These are phyloP conservation scores for Amblyteles armatorius DNA, from an alignment of 2,888 invertebrate species.

Conservation along the genomic window DNA sequence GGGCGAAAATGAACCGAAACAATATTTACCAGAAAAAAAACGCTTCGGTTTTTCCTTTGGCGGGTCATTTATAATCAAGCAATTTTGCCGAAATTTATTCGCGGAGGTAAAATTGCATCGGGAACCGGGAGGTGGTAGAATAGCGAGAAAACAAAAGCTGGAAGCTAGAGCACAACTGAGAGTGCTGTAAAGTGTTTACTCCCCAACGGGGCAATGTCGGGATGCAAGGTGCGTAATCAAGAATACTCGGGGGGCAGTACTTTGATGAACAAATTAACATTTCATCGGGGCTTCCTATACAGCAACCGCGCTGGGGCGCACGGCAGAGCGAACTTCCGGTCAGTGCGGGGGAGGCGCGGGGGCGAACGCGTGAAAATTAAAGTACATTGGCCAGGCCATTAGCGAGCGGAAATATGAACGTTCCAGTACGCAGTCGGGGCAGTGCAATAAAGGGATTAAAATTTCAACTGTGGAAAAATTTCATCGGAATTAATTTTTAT, in stretches of 20 bases:
- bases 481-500: neutral
- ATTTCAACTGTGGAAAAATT: neutral
- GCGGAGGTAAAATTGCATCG: neutral
- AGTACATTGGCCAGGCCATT: conserved; percentile 48
- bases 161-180: neutral
- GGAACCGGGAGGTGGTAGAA: neutral
- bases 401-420: conserved; percentile 22
- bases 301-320: neutral
- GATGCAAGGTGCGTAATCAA: conserved; percentile 42
- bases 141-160: neutral
- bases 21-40: neutral
- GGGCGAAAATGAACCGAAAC: neutral
- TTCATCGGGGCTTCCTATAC: conserved; percentile 55
- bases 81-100: neutral
- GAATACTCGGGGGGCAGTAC: conserved; percentile 47
- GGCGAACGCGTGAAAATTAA: conserved; percentile 40
- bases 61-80: neutral
- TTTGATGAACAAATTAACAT: conserved; percentile 61
- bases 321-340: no score
- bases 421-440: neutral
- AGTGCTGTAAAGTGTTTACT: conserved; percentile 24
- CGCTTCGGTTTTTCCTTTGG: neutral
- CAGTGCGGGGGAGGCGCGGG: neutral
- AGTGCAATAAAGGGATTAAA: neutral
- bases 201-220: conserved; percentile 54